A percentile compares a stretch with the other conserved stretches of the same genome.
phyloP scores from a whole-genome alignment of 2,797 vertebrate species.

The Coilia nasus region DNA sequence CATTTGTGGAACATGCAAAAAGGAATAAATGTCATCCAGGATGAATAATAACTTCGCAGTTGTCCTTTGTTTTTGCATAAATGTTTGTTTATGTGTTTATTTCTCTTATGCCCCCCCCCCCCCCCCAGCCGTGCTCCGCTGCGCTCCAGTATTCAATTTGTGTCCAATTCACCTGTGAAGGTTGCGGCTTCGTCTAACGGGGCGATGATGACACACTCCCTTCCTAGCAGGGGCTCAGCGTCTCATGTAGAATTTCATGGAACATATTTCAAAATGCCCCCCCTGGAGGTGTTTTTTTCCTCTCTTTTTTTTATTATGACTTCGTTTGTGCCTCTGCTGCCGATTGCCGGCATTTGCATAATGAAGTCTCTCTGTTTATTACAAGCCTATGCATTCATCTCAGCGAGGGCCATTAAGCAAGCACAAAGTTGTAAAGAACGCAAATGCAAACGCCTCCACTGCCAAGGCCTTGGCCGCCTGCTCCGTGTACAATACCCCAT shows the following conservation, averaged over 20 bases:
- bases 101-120: not conserved
- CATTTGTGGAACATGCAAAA: not conserved
- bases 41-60: not conserved
- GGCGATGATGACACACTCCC: slow-evolving; percentile 47
- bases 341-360: slow-evolving; percentile 67
- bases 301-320: slow-evolving; percentile 50
- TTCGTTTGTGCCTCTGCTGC: slow-evolving; percentile 55
- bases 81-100: slow-evolving; percentile 4
- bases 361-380: slow-evolving; percentile 78
- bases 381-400: slow-evolving; percentile 69
- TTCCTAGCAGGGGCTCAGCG: not conserved
- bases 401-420: slow-evolving; percentile 76
- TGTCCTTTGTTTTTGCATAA: not conserved
- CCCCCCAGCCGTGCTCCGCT: not conserved
- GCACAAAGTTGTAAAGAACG: slow-evolving; percentile 70
- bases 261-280: slow-evolving; percentile 58
- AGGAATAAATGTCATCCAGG: not conserved
- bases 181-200: slow-evolving; percentile 42
- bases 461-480: not conserved
- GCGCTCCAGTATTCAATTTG: slow-evolving; percentile 41
- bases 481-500: not conserved
- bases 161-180: slow-evolving; percentile 38
- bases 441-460: slow-evolving; percentile 28
- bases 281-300: slow-evolving; percentile 49
- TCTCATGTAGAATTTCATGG: slow-evolving; percentile 56